Evolutionary conservation across 2,797 vertebrate species (phyloP).

Genomic region (Tachyglossus aculeatus): DNA sequence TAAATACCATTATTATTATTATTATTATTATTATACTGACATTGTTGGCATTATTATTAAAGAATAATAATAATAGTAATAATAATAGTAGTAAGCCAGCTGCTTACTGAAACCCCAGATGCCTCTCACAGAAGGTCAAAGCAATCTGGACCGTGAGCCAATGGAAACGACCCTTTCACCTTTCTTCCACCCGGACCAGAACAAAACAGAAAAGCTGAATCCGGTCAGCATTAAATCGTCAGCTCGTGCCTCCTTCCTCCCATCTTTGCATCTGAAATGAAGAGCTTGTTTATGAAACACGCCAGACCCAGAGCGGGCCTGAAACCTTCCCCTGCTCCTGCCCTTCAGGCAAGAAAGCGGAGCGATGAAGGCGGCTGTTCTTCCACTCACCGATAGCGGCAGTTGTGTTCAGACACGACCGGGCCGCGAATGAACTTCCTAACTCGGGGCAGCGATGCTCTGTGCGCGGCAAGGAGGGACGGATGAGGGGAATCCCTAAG

Average conservation of each 20-base stretch:
- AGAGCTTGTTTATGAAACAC: background rate
- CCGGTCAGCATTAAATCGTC: background rate
- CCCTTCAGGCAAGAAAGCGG: background rate
- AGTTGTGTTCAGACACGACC: background rate
- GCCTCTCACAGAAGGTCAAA: too few species aligned
- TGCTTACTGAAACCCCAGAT: too few species aligned
- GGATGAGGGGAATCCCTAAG: background rate
- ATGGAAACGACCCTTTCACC: background rate
- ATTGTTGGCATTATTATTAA: too few species aligned
- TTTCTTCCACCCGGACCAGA: background rate
- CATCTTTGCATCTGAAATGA: background rate
- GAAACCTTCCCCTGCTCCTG: background rate
- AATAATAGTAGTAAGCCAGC: too few species aligned
- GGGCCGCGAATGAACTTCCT: too few species aligned
- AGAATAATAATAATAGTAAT: too few species aligned
- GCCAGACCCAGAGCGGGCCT: background rate
- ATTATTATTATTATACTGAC: too few species aligned
- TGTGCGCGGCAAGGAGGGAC: background rate
- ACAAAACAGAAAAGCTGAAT: background rate
- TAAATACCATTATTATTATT: too few species aligned
- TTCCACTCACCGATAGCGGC: background rate
- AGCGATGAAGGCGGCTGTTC: background rate
- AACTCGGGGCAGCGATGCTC: background rate
- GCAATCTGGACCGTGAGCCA: too few species aligned
- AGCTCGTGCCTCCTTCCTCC: background rate